phyloP scores from a whole-genome alignment of 2,888 invertebrate genomes.

The Dynastes maya region DNA sequence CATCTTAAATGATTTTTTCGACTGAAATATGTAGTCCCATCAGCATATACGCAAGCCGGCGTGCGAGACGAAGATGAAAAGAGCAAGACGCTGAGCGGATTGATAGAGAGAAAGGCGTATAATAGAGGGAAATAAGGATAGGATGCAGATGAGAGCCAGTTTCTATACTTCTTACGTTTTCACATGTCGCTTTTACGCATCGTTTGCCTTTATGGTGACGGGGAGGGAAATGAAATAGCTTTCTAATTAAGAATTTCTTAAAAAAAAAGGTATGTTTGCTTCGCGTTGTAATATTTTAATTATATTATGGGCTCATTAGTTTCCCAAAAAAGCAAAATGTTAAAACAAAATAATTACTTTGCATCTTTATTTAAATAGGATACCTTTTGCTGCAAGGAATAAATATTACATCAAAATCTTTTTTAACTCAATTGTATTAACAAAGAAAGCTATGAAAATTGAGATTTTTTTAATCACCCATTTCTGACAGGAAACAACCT shows the following conservation, averaged over 20 bases:
- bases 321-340: neutral
- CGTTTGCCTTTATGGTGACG: neutral
- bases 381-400: no score
- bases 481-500: no score
- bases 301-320: neutral
- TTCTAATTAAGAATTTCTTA: neutral
- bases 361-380: no score
- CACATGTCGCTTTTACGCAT: conserved; percentile 26
- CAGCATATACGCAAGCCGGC: conserved; percentile 3
- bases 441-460: no score
- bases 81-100: no score
- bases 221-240: neutral
- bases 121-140: conserved; percentile 8
- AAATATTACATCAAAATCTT: no score
- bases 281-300: neutral
- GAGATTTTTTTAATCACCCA: no score
- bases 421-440: no score
- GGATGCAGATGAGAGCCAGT: conserved; percentile 12
- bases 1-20: conserved; percentile 47
- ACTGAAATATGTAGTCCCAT: conserved; percentile 41
- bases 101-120: conserved; percentile 11
- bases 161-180: conserved; percentile 18
- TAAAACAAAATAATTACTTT: no score
- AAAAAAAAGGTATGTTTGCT: neutral
- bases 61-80: neutral